These are phyloP conservation scores for Xestia xanthographa DNA, from an alignment of 2,888 invertebrate genomes.

Conservation along the genomic window DNA sequence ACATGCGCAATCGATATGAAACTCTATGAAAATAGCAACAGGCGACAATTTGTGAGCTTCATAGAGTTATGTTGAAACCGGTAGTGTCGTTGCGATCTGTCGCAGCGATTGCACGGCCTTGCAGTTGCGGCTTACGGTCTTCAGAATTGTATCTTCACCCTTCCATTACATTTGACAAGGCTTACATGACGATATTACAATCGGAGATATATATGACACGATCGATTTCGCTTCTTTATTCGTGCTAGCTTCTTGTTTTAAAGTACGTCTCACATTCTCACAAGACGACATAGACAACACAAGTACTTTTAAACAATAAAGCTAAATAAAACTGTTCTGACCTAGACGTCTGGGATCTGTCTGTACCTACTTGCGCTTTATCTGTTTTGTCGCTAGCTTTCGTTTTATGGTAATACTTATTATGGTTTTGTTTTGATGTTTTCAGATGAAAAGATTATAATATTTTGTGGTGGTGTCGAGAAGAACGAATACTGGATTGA, in stretches of 20 bases:
- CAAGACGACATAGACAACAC: not conserved
- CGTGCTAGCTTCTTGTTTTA: not conserved
- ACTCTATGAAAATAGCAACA: too few species aligned
- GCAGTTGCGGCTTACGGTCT: too few species aligned
- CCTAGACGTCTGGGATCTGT: slow-evolving; percentile 44
- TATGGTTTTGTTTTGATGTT: slow-evolving; percentile 25
- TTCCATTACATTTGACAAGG: too few species aligned
- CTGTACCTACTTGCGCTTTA: slow-evolving; percentile 21
- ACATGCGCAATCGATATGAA: too few species aligned
- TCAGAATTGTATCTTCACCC: too few species aligned
- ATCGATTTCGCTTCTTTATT: not conserved
- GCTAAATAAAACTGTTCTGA: slow-evolving; percentile 2
- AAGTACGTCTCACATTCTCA: not conserved
- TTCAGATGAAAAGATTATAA: too few species aligned
- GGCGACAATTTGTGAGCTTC: too few species aligned
- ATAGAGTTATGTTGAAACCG: too few species aligned
- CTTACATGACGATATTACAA: too few species aligned
- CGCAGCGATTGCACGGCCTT: too few species aligned
- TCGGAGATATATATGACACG: too few species aligned
- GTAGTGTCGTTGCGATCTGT: too few species aligned
- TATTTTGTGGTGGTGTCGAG: not conserved
- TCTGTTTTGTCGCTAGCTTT: slow-evolving; percentile 12
- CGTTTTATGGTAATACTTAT: slow-evolving; percentile 8
- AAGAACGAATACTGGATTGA: not conserved
- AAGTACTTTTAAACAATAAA: not conserved